Percentiles rank a stretch among this genome's conserved stretches.
Conservation (phyloP, 2,888 invertebrate species). For the Heliconius erato region DNA sequence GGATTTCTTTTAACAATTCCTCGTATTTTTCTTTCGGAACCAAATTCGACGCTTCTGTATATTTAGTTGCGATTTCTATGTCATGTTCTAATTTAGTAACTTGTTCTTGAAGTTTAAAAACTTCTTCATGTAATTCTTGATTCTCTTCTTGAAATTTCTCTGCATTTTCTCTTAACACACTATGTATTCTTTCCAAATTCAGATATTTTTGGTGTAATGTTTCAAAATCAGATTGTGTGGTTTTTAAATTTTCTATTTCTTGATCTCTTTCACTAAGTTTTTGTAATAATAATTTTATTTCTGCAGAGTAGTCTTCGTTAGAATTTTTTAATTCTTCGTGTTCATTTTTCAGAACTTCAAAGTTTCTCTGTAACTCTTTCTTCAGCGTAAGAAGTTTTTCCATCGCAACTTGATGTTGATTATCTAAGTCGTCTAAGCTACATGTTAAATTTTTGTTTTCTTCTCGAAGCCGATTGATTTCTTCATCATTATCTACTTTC, state of each 20-base stretch:
- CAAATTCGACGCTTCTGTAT: conserved; percentile 64
- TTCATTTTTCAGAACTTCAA: conserved; percentile 79
- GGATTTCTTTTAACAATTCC: conserved; percentile 70
- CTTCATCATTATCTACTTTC: conserved; percentile 68
- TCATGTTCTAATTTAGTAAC: conserved; percentile 81
- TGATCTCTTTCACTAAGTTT: conserved; percentile 80
- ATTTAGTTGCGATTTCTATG: conserved; percentile 70
- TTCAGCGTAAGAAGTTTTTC: conserved; percentile 85
- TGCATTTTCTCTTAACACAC: conserved; percentile 77
- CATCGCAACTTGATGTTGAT: conserved; percentile 90
- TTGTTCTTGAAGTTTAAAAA: conserved; percentile 80
- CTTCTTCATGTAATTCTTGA: conserved; percentile 82
- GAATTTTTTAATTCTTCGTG: conserved; percentile 77
- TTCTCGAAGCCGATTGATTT: conserved; percentile 81
- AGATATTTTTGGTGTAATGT: conserved; percentile 80
- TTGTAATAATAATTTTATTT: conserved; percentile 73
- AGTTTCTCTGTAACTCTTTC: conserved; percentile 83
- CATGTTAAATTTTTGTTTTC: conserved; percentile 85
- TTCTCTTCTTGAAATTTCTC: conserved; percentile 85
- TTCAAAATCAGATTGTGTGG: conserved; percentile 69
- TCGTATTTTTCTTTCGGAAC: conserved; percentile 76
- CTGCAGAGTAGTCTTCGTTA: conserved; percentile 78
- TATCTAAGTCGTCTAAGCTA: conserved; percentile 90
- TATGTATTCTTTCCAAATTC: conserved; percentile 79
- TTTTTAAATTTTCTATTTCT: conserved; percentile 68